Percentiles rank a stretch among this genome's conserved stretches.
Conservation (phyloP, 2,797 vertebrate species). For the Knipowitschia caucasica region DNA sequence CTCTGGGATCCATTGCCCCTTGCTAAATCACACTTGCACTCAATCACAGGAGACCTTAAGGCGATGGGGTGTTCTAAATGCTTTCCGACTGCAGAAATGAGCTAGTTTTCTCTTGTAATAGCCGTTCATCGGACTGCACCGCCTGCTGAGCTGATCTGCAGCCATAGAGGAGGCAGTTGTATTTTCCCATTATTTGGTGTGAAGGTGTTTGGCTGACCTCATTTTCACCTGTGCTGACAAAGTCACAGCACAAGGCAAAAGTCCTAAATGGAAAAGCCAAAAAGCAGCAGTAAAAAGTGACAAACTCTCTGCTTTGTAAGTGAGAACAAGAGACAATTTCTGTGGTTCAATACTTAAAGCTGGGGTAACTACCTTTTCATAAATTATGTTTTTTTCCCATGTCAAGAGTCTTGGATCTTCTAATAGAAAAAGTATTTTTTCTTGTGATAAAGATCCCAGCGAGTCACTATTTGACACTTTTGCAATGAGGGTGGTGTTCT, state of each 20-base stretch:
- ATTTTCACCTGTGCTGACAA: constrained; percentile 20
- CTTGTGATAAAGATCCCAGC: no score
- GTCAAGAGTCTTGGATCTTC: no score
- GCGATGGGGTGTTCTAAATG: not conserved
- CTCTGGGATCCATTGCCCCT: no score
- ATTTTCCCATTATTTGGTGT: constrained; percentile 3
- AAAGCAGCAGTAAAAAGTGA: not conserved
- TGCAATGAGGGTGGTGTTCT: no score
- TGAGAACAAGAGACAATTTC: no score
- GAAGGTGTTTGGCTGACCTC: constrained; percentile 15
- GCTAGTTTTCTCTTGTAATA: not conserved
- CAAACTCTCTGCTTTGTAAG: not conserved
- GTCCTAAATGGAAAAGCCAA: constrained; percentile 3
- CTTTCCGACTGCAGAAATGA: constrained; percentile 2
- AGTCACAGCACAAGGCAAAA: constrained; percentile 1
- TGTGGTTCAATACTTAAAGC: no score
- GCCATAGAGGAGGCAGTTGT: not conserved
- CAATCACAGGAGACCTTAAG: not conserved
- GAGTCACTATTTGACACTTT: no score
- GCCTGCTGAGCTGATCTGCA: not conserved
- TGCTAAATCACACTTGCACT: not conserved
- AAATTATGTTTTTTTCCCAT: no score
- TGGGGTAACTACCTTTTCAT: no score
- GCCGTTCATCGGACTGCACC: not conserved
- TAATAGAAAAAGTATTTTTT: no score